Conservation (phyloP, 1,140 invertebrate species). For the Drosophila quadrilineata region DNA sequence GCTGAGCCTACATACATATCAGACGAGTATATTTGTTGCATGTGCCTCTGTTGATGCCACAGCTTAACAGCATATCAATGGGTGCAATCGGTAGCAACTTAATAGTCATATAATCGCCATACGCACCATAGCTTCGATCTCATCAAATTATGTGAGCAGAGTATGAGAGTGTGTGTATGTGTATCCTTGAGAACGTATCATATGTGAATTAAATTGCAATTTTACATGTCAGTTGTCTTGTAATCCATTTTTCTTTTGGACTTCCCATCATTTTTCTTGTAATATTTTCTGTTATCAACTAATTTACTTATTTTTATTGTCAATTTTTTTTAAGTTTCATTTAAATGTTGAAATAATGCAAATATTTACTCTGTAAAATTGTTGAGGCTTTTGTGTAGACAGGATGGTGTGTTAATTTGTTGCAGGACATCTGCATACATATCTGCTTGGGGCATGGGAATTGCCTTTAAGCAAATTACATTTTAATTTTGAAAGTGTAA, state of each 20-base stretch:
- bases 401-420: conserved; percentile 45
- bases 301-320: too few species aligned
- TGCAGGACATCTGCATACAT: conserved; percentile 34
- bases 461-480: conserved; percentile 59
- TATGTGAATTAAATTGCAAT: conserved; percentile 28
- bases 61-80: conserved; percentile 42
- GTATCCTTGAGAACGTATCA: not conserved
- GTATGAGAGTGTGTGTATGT: not conserved
- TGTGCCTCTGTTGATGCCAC: conserved; percentile 15
- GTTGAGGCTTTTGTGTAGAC: not conserved
- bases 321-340: not conserved
- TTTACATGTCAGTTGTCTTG: conserved; percentile 28
- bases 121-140: conserved; percentile 11
- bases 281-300: too few species aligned
- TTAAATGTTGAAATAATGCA: not conserved
- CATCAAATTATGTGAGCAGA: conserved; percentile 24
- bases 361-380: not conserved
- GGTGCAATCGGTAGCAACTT: conserved; percentile 54
- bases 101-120: conserved; percentile 43
- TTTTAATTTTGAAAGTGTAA: conserved; percentile 35
- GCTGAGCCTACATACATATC: not conserved
- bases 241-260: conserved; percentile 4
- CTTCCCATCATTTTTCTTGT: too few species aligned
- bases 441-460: conserved; percentile 26
- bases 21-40: conserved; percentile 4